phyloP scores from a whole-genome alignment of 2,113 vertebrate species.

The Seriola aureovittata region DNA sequence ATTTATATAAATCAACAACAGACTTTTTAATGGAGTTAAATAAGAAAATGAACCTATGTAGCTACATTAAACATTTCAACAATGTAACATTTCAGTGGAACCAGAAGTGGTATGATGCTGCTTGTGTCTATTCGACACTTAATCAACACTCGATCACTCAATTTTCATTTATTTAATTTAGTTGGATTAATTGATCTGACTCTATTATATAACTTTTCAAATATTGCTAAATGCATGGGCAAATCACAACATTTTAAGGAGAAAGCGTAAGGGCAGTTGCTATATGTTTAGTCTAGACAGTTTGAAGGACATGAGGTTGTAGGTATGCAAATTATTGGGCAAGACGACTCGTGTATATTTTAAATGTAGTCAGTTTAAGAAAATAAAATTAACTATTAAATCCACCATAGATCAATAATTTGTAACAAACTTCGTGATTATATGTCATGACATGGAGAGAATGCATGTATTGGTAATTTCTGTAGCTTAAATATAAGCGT shows the following conservation, averaged over 20 bases:
- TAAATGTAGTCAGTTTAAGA: background rate
- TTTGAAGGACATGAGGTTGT: background rate
- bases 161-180: background rate
- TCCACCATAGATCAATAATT: background rate
- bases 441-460: background rate
- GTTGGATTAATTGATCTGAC: background rate
- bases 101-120: background rate
- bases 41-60: background rate
- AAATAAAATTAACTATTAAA: background rate
- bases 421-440: background rate
- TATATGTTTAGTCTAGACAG: background rate
- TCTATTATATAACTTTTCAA: background rate
- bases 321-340: background rate
- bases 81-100: background rate
- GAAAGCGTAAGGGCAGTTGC: no score
- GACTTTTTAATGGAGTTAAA: background rate
- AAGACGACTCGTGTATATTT: background rate
- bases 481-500: background rate
- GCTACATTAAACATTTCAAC: background rate
- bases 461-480: accelerated
- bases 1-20: background rate
- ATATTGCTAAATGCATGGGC: background rate
- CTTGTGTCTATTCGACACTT: background rate
- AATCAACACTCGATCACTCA: no score
- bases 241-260: background rate